These are phyloP conservation scores for Lathamus discolor DNA, from an alignment of 2,113 vertebrate genomes.

Conservation along the genomic window DNA sequence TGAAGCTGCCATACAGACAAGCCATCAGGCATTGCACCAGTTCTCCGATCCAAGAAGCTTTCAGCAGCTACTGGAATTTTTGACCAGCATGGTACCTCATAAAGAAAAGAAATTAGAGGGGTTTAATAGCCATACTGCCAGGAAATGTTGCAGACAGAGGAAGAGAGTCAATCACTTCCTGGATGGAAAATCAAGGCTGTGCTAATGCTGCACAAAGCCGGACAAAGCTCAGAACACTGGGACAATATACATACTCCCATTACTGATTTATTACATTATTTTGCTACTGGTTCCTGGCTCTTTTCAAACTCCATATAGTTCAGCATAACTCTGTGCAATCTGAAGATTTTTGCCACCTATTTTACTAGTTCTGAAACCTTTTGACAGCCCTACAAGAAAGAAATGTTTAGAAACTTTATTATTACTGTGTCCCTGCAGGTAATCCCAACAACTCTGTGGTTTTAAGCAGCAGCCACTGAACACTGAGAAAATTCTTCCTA, in stretches of 20 bases:
- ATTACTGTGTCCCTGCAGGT: background rate
- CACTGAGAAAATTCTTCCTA: background rate
- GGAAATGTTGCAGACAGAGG: background rate
- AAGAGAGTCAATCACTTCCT: background rate
- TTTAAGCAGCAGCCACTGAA: background rate
- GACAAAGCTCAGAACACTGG: background rate
- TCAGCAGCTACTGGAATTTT: background rate
- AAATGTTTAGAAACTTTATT: background rate
- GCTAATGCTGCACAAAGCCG: background rate
- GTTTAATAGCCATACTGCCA: background rate
- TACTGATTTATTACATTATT: background rate
- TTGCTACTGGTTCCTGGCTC: background rate
- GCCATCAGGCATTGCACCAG: background rate
- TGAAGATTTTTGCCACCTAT: background rate
- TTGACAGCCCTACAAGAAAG: background rate
- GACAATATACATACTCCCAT: background rate
- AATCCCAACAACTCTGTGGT: background rate
- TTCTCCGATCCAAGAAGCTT: background rate
- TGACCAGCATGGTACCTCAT: constrained; percentile 12
- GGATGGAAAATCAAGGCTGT: background rate
- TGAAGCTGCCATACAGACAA: background rate
- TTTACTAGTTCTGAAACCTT: background rate
- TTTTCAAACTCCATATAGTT: background rate
- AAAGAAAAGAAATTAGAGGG: background rate
- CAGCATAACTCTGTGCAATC: background rate